phyloP scores from a whole-genome alignment of 2,797 vertebrate genomes.

The Coracias cyanogaster region DNA sequence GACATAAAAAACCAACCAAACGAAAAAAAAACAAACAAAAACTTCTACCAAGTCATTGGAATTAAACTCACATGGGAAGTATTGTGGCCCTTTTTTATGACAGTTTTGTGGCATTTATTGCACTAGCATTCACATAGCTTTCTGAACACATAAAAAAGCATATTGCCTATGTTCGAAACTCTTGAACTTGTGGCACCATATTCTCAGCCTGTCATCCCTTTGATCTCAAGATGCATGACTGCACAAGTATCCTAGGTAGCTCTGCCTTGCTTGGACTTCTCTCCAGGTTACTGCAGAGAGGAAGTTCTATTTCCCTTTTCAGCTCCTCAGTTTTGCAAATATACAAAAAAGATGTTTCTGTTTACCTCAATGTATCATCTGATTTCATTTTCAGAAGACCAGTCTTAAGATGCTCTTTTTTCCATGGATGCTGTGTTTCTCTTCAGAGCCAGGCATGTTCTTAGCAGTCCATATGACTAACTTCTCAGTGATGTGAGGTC shows the following conservation, averaged over 20 bases:
- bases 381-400: neutral
- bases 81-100: neutral
- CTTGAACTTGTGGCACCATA: neutral
- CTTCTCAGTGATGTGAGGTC: neutral
- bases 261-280: neutral
- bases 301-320: neutral
- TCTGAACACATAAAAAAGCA: neutral
- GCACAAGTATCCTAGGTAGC: neutral
- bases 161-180: neutral
- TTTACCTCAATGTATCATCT: neutral
- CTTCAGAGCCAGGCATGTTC: neutral
- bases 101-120: neutral
- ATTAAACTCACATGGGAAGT: neutral
- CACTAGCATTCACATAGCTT: neutral
- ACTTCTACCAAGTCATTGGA: neutral
- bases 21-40: too few species aligned
- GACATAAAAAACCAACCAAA: too few species aligned
- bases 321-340: neutral
- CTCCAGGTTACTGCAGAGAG: neutral
- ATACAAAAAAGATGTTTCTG: neutral
- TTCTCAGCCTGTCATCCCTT: neutral
- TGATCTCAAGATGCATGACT: neutral
- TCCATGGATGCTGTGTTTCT: neutral
- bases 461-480: neutral
- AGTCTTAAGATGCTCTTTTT: neutral